Evolutionary conservation across 2,797 vertebrate species (phyloP).

Genomic region (Acrocephalus scirpaceus): DNA sequence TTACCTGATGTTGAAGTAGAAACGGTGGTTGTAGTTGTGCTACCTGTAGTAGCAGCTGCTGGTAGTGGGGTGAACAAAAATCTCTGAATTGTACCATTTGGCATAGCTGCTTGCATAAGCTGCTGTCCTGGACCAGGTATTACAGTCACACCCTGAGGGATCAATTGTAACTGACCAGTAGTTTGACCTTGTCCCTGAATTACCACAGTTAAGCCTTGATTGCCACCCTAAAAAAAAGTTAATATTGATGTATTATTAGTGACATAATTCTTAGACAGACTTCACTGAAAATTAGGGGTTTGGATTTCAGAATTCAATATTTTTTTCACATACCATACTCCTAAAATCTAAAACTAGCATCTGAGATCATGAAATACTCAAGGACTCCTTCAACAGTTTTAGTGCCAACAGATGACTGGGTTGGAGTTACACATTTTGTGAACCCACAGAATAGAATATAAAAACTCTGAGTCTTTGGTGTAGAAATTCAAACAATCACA

Average conservation of each 20-base stretch:
- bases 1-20: slow-evolving; percentile 84
- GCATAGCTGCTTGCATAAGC: slow-evolving; percentile 96
- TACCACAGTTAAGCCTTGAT: slow-evolving; percentile 93
- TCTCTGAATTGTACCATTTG: slow-evolving; percentile 93
- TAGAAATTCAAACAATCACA: background rate
- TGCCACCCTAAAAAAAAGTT: slow-evolving; percentile 83
- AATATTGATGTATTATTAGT: slow-evolving; percentile 1
- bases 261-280: background rate
- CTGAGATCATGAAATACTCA: background rate
- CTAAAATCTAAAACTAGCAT: background rate
- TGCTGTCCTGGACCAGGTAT: slow-evolving; percentile 96
- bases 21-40: slow-evolving; percentile 79
- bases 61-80: slow-evolving; percentile 94
- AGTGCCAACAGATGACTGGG: background rate
- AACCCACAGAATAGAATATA: background rate
- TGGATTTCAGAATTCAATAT: background rate
- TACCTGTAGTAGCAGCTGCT: slow-evolving; percentile 77
- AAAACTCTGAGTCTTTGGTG: background rate
- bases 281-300: background rate
- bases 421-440: background rate
- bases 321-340: background rate
- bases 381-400: background rate
- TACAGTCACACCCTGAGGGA: slow-evolving; percentile 92
- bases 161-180: slow-evolving; percentile 93
- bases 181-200: slow-evolving; percentile 98